Evolutionary conservation across 2,113 vertebrate genomes (phyloP), one percentile per base, ranked within the genome.

Genomic region (Corydoras sp.): DNA sequence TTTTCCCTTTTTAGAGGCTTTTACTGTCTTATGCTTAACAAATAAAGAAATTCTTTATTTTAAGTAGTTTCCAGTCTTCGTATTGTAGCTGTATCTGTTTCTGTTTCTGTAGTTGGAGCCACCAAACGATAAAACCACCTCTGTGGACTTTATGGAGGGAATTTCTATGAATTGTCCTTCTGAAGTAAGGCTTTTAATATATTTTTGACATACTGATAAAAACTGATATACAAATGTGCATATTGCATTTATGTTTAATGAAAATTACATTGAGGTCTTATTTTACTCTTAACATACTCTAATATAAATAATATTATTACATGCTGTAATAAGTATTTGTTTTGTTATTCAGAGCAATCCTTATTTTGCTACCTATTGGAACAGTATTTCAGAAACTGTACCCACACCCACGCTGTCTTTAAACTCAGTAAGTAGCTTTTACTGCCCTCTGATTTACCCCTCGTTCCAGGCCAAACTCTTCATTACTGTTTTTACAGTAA

Each of bases 121-220:
- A 24, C 73, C 93, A 29, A 91, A 87, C 49, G 86, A 88, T 77
- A 99, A 99, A 82, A 88, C 85, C 0, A 79, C 83, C 10, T 86
- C 81, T 0, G 85, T 95, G 73, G 77, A 92, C 82, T 90, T 94
- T 59, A 12, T 5, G 0, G 58, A 43, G 13, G 80, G 76, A 2
- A 30, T 88, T 0, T 5, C 80, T n/a, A 77, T 98, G 3, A 81
- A 80, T 78, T 99, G 95, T 75, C 95, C 95, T 3, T 80, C 89
- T 58, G 71, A 86, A 91, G 95, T 98, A 90, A 86, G 12, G 14
- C 5, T 60, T 8, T 58, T 29, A 1, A n/a, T 10, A 14, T 10
- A 10, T 12, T 2, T 14, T 10, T 53, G 13, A 53, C 3, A 3
- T 53, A 53, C 9, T 43, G 35, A 43, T 43, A 0, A 43, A 24